Conservation (phyloP, 2,113 vertebrate species). For the Brachirus orientalis region DNA sequence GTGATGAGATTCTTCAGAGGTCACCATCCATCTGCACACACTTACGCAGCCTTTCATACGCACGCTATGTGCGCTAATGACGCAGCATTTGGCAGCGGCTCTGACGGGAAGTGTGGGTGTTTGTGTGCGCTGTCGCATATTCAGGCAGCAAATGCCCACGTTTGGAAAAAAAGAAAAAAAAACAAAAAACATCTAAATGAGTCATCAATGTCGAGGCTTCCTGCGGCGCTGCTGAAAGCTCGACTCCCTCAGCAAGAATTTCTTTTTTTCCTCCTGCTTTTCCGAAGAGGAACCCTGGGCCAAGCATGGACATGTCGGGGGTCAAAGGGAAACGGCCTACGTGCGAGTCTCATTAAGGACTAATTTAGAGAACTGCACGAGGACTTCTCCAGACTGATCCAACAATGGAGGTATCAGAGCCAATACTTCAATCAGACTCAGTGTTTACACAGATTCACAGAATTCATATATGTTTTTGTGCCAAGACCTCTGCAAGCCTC, state of each 20-base stretch:
- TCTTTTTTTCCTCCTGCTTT: conserved; percentile 83
- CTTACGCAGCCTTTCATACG: not conserved
- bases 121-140: conserved; percentile 77
- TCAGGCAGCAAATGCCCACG: conserved; percentile 74
- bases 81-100: conserved; percentile 67
- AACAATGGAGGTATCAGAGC: conserved; percentile 74
- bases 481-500: too few species aligned
- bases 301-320: conserved; percentile 67
- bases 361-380: conserved; percentile 57
- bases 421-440: conserved; percentile 48
- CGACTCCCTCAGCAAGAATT: conserved; percentile 73
- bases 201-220: conserved; percentile 70
- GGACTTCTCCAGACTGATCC: conserved; percentile 54
- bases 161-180: conserved; percentile 12
- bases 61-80: conserved; percentile 51
- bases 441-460: too few species aligned
- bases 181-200: conserved; percentile 62
- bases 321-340: conserved; percentile 77
- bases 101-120: conserved; percentile 71
- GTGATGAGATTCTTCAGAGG: conserved; percentile 39
- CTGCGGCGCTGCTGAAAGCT: conserved; percentile 64
- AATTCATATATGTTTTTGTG: too few species aligned
- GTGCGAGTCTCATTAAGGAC: conserved; percentile 69
- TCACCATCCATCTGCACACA: conserved; percentile 68
- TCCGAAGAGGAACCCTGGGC: conserved; percentile 83